Evolutionary conservation across 2,888 invertebrate genomes (phyloP).

Genomic region (Labia minor): DNA sequence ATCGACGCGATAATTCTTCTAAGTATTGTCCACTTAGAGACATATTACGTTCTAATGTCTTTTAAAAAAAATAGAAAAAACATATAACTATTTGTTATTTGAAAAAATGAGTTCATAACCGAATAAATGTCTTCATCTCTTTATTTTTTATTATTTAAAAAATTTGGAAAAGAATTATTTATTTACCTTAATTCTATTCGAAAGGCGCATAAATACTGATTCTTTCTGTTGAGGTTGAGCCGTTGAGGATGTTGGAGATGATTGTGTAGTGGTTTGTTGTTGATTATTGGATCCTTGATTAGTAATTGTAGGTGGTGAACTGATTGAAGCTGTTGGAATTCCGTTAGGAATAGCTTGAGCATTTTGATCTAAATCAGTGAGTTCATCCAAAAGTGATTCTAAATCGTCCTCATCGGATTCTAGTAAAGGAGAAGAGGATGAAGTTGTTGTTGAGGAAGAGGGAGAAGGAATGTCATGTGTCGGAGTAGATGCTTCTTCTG

Average conservation of each 20-base stretch:
- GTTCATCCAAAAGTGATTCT: slow-evolving; percentile 35
- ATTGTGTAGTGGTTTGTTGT: slow-evolving; percentile 27
- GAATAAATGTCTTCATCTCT: too few species aligned
- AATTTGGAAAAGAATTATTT: too few species aligned
- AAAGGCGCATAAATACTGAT: slow-evolving; percentile 88
- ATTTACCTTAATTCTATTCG: slow-evolving; percentile 89
- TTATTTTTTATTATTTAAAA: too few species aligned
- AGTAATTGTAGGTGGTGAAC: slow-evolving; percentile 34
- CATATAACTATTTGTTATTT: background rate
- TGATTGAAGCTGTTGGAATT: slow-evolving; percentile 35
- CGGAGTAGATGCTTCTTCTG: background rate
- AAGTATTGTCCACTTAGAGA: slow-evolving; percentile 92
- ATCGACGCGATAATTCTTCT: slow-evolving; percentile 87
- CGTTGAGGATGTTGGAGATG: slow-evolving; percentile 25
- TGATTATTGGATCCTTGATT: slow-evolving; percentile 25
- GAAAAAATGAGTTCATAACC: too few species aligned
- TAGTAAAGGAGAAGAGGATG: slow-evolving; percentile 24
- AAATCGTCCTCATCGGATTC: slow-evolving; percentile 33
- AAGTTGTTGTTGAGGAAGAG: background rate
- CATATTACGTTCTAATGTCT: slow-evolving; percentile 92
- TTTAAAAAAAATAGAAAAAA: slow-evolving; percentile 31
- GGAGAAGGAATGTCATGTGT: too few species aligned
- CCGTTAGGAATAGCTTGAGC: slow-evolving; percentile 26
- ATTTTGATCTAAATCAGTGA: slow-evolving; percentile 35
- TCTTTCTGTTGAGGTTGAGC: slow-evolving; percentile 57